These are phyloP conservation scores for Heliothis virescens DNA, from an alignment of 1,140 invertebrate species.

Conservation along the genomic window DNA sequence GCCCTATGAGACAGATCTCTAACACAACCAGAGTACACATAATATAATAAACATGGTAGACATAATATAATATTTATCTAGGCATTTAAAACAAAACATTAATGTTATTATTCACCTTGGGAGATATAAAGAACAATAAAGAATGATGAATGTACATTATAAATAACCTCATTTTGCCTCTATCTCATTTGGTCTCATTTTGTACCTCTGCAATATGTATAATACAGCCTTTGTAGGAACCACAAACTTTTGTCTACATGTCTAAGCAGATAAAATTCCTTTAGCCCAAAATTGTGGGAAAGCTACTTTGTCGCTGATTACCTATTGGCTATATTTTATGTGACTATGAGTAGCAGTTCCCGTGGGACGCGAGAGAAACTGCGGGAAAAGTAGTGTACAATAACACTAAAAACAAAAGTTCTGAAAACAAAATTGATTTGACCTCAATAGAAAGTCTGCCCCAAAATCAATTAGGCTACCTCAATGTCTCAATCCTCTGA, in stretches of 20 bases:
- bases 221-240: constrained; percentile 11
- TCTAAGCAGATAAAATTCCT: neutral
- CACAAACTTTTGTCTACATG: neutral
- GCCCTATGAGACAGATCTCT: too few relatives aligned
- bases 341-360: too few relatives aligned
- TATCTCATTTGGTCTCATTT: neutral
- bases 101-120: neutral
- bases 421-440: constrained; percentile 17
- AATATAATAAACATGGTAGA: too few relatives aligned
- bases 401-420: neutral
- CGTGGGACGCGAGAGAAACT: too few relatives aligned
- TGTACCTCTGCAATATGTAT: neutral
- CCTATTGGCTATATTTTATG: too few relatives aligned
- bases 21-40: too few relatives aligned
- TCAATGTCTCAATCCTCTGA: constrained; percentile 9
- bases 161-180: neutral
- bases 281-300: neutral
- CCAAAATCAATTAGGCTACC: constrained; percentile 17
- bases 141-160: constrained; percentile 1
- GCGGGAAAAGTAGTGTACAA: too few relatives aligned
- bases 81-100: too few relatives aligned
- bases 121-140: constrained; percentile 14
- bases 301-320: too few relatives aligned
- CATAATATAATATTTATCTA: too few relatives aligned
- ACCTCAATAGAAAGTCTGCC: constrained; percentile 9